A percentile compares a stretch with the other conserved stretches of the same genome.
phyloP scores from a whole-genome alignment of 2,888 invertebrate genomes.

The Zygaena filipendulae region DNA sequence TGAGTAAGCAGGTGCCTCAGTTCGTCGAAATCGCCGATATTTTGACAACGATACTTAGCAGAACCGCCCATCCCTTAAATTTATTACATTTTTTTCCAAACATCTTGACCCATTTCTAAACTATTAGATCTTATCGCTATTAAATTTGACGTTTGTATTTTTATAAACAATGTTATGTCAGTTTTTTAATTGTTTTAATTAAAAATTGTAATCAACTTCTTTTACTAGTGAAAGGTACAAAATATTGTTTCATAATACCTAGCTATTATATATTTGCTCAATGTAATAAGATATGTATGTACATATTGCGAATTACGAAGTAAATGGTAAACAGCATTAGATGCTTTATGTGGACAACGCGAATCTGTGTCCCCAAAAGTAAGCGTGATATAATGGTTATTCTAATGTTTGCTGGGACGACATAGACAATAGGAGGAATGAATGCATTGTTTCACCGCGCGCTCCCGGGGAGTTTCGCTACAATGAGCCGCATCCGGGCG shows the following conservation, averaged over 20 bases:
- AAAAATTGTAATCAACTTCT: no score
- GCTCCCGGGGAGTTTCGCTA: constrained; percentile 64
- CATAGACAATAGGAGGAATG: constrained; percentile 59
- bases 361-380: no score
- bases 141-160: constrained; percentile 34
- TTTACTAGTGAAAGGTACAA: no score
- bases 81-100: constrained; percentile 39
- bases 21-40: constrained; percentile 34
- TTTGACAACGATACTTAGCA: constrained; percentile 65
- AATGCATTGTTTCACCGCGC: constrained; percentile 53
- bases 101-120: constrained; percentile 52
- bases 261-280: no score
- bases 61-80: constrained; percentile 55
- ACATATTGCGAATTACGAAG: no score
- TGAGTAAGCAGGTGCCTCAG: constrained; percentile 46
- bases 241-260: no score
- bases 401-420: constrained; percentile 23
- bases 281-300: no score
- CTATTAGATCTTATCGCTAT: constrained; percentile 37
- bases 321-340: no score
- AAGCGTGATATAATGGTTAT: no score
- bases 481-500: constrained; percentile 62
- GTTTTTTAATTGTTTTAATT: no score
- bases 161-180: constrained; percentile 27
- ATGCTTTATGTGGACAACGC: no score